Evolutionary conservation across 2,797 vertebrate species (phyloP), one percentile per base, ranked within the genome.

Genomic region (Parotocinclus haroldoi): DNA sequence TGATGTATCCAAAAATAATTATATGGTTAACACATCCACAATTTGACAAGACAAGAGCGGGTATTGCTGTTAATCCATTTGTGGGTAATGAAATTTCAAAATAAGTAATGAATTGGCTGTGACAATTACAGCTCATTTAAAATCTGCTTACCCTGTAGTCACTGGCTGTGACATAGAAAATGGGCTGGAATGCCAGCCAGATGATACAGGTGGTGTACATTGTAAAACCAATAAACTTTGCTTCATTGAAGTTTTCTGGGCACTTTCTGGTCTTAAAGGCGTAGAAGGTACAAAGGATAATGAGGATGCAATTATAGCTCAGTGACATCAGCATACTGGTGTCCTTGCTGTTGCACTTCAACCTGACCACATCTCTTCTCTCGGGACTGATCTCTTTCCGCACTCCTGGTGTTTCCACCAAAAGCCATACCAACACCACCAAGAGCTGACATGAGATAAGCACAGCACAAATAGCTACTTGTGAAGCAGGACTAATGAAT

Each of bases 201-300:
- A 99, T 99, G 90, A 99, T 99, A 83, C 96, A 99, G 59, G 97
- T 99, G 1, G 97, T 99, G 79, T 99, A 99, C 97, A 98, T 99
- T 78, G 97, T 99, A 80, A 99, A 99, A 12, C 97, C 97, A 0
- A 99, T 99, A 84, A 98, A 99, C 80, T 99, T 99, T 83, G 97
- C 97, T 84, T 99, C 97, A 0, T 99, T 99, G 91, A 99, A 99
- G 84, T 99, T 99, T 79, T 99, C 97, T 0, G 97, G 97, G 78
- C 97, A 99, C 85, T 99, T 99, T 53, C 96, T 87, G 14, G 97
- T 99, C 92, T 99, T 99, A 88, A 99, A 99, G 76, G 97, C 96
- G 0, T 99, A 99, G 80, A 98, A 92, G 3, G 97, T 99, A 88
- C 97, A 99, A 77, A 99, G 93, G 48, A 95, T 84, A 17, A 99